Conservation (phyloP, 2,797 vertebrate species). For the Cyclopterus lumpus region DNA sequence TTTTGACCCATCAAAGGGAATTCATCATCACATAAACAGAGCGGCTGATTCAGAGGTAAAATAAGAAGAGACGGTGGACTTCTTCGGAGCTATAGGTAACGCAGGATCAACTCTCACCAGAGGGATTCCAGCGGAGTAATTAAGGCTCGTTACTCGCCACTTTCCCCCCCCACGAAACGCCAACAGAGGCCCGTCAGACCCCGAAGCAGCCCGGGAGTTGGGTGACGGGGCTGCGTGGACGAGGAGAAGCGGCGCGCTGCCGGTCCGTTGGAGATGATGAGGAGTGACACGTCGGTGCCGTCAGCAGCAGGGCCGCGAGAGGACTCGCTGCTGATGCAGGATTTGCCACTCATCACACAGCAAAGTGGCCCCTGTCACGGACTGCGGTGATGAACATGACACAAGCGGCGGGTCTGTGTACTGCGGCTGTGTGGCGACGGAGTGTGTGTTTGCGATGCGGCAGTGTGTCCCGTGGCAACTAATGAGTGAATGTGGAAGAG, state of each 20-base stretch:
- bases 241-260: slow-evolving; percentile 35
- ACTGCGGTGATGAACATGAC: slow-evolving; percentile 45
- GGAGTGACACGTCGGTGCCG: slow-evolving; percentile 53
- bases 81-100: not conserved
- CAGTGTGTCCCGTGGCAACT: slow-evolving; percentile 22
- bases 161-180: not conserved
- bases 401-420: slow-evolving; percentile 29
- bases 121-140: slow-evolving; percentile 18
- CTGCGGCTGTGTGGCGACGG: not conserved
- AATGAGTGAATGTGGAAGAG: slow-evolving; percentile 28
- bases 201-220: not conserved
- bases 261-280: slow-evolving; percentile 46
- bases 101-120: not conserved
- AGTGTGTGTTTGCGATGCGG: slow-evolving; percentile 34
- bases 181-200: slow-evolving; percentile 22
- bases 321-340: slow-evolving; percentile 68
- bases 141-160: not conserved
- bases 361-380: slow-evolving; percentile 50
- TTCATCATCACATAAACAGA: not conserved
- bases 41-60: slow-evolving; percentile 1
- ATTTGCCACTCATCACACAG: slow-evolving; percentile 56
- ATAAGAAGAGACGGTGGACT: not conserved
- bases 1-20: not conserved
- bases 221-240: not conserved
- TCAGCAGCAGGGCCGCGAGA: slow-evolving; percentile 35